These are phyloP conservation scores for Nycticorax nycticorax DNA, from an alignment of 2,113 vertebrate species.

Conservation along the genomic window DNA sequence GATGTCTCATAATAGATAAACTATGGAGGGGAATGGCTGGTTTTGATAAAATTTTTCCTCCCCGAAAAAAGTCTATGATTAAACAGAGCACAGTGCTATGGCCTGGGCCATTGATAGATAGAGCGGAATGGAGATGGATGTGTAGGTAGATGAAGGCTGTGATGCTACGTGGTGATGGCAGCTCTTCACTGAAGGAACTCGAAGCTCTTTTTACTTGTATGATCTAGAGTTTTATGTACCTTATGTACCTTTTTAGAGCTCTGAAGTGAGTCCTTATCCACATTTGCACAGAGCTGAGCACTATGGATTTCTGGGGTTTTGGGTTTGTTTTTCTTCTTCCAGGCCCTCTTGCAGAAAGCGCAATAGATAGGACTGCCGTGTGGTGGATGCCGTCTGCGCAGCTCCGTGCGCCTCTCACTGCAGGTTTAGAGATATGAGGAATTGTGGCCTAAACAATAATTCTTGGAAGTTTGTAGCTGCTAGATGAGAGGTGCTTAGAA, in stretches of 20 bases:
- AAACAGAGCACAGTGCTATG: background rate
- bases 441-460: background rate
- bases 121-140: background rate
- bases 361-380: too few relatives aligned
- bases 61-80: fast-evolving
- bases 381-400: background rate
- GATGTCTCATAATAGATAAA: background rate
- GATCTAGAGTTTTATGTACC: background rate
- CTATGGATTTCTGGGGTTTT: background rate
- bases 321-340: background rate
- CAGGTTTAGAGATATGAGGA: background rate
- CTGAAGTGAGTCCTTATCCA: background rate
- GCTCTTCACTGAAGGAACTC: background rate
- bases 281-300: background rate
- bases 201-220: background rate
- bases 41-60: background rate
- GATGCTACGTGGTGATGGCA: background rate
- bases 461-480: background rate
- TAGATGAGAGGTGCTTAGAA: background rate
- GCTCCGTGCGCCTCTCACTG: background rate
- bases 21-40: fast-evolving
- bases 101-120: too few relatives aligned
- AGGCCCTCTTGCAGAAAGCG: background rate
- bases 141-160: background rate
- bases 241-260: background rate